Percentiles rank a stretch among this genome's conserved stretches.
These are phyloP conservation scores for Connochaetes taurinus DNA, from an alignment of 2,113 vertebrate species.

Conservation along the genomic window DNA sequence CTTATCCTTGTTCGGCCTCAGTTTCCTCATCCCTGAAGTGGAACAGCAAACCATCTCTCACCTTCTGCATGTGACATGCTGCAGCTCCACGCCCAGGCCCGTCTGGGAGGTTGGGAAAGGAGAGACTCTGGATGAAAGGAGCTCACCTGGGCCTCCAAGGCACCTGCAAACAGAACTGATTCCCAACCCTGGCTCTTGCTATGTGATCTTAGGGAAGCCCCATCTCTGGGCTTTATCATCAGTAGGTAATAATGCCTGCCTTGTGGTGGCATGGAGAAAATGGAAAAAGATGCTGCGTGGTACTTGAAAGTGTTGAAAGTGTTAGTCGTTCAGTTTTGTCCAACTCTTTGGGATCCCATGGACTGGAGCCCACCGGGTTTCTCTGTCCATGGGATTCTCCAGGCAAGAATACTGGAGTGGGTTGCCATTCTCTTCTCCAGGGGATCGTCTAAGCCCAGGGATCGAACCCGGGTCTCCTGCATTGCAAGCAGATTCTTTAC, in stretches of 20 bases:
- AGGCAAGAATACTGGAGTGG: background rate
- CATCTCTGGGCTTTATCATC: background rate
- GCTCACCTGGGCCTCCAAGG: background rate
- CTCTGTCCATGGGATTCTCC: background rate
- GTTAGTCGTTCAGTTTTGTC: background rate
- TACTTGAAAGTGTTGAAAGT: background rate
- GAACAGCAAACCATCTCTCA: background rate
- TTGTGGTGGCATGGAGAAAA: background rate
- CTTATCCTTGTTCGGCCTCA: background rate
- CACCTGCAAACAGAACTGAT: background rate
- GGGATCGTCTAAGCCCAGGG: background rate
- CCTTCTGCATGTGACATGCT: background rate
- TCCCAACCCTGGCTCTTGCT: background rate
- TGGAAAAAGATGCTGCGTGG: background rate
- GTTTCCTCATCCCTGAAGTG: background rate
- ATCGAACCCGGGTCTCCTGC: rapidly evolving
- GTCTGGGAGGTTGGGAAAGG: background rate
- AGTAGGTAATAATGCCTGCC: background rate
- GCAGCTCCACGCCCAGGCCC: background rate
- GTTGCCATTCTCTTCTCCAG: background rate
- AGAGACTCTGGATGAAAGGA: background rate
- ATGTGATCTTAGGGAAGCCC: background rate
- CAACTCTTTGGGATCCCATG: background rate
- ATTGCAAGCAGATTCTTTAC: background rate
- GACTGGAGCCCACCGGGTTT: background rate